Base-by-base conservation (phyloP, 2,113 vertebrate genomes). In the Corvus moneduloides region DNA sequence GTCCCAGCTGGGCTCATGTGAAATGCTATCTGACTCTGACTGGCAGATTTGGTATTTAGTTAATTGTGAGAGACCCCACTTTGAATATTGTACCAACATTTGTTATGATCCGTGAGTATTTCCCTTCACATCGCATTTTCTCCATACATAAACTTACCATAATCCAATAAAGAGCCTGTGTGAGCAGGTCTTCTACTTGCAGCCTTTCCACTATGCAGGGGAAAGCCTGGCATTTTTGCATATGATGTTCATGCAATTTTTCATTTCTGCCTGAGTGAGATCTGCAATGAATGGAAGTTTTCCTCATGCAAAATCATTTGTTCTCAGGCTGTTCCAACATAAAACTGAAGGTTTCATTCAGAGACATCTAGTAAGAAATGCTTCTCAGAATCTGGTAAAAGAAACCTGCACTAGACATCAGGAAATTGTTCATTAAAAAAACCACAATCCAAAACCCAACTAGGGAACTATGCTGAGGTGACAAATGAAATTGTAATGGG, bases 21-120 rank as follows among this genome's bases (percentile, higher is more conserved):
- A 93, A 93, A 94, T 52, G 39, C 89, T 84, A 52, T 35, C 66
- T 89, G 88, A 75, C 80, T 76, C 58, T 79, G 87, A 96, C 67
- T 90, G 91, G 85, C 67, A 95, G 95, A 95, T 91, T n/a, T 32
- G 79, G 17, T 85, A 94, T 86, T 96, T 69, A 56, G 49, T 52
- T 96, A 93, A 96, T 72, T 92, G 71, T 81, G 64, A 90, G 80
- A 94, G 66, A 90, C 43, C 76, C 72, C 20, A 67, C 95, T 94
- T 93, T 75, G 96, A 94, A 95, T 87, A 73, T 89, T 17, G 16
- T 22, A 81, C 69, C 83, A 62, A 63, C 33, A 55, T 92, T 87
- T 82, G 77, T 89, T 87, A 76, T 51, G 81, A 91, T 81, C 87
- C 91, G 66, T 69, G 64, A 87, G 11, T 91, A 84, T 92, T 93